These are phyloP conservation scores for Chrysochloris asiatica DNA, from an alignment of 2,113 vertebrate species.

Conservation along the genomic window DNA sequence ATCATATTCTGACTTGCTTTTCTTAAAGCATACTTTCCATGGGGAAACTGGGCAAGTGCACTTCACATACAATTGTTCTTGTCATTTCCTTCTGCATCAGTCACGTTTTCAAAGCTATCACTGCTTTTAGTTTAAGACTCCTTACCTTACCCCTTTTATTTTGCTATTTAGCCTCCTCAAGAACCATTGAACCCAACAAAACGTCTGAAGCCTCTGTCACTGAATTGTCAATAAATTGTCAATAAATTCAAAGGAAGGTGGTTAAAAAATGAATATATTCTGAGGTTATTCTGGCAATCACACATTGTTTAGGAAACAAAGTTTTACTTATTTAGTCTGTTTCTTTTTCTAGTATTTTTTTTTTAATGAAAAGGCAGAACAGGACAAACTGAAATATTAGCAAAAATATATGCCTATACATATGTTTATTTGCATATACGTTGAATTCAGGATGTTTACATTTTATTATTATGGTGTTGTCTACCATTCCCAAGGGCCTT, in stretches of 20 bases:
- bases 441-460: not conserved
- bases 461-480: not conserved
- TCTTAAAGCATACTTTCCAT: slow-evolving; percentile 56
- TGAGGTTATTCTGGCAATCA: not conserved
- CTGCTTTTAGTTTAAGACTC: slow-evolving; percentile 1
- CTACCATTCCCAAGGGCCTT: not conserved
- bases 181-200: not conserved
- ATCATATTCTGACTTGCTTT: not conserved
- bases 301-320: not conserved
- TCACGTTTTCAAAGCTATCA: slow-evolving; percentile 44
- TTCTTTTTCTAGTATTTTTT: not conserved
- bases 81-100: slow-evolving; percentile 62
- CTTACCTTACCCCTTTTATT: not conserved
- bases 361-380: not conserved
- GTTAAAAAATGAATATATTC: no score
- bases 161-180: not conserved
- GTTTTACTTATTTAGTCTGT: not conserved
- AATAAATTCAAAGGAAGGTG: no score
- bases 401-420: not conserved
- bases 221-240: not conserved
- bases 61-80: slow-evolving; percentile 46
- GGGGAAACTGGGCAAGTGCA: slow-evolving; percentile 59
- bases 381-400: slow-evolving; percentile 5
- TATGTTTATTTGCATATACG: not conserved
- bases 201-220: not conserved